Evolutionary conservation across 1,140 invertebrate genomes (phyloP).

Genomic region (Macrostomum lignano): DNA sequence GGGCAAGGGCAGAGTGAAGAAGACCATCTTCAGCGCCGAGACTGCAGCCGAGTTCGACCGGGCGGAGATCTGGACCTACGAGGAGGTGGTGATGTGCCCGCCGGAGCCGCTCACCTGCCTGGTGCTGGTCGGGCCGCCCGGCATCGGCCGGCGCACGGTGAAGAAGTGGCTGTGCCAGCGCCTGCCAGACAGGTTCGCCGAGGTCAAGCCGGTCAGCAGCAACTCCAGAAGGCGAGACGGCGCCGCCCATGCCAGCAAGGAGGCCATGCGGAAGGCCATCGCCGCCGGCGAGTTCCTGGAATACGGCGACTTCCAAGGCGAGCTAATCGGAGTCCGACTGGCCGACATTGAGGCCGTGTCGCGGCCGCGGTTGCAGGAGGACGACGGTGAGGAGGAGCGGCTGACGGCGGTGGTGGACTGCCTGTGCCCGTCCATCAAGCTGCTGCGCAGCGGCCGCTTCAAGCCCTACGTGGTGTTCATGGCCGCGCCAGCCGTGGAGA

Average conservation of each 20-base stretch:
- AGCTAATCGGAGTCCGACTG: too few relatives aligned
- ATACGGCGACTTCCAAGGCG: constrained; percentile 7
- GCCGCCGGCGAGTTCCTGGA: not conserved
- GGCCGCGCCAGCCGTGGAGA: too few relatives aligned
- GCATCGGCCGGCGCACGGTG: constrained; percentile 48
- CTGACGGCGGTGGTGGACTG: constrained; percentile 4
- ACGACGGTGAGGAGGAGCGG: too few relatives aligned
- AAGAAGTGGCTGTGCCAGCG: constrained; percentile 43
- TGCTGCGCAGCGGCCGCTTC: constrained; percentile 2
- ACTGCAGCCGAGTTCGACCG: constrained; percentile 47
- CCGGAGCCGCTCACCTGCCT: constrained; percentile 44
- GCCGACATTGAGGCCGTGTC: too few relatives aligned
- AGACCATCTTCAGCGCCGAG: too few relatives aligned
- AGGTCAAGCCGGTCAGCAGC: too few relatives aligned
- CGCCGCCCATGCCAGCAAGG: too few relatives aligned
- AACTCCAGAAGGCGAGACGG: too few relatives aligned
- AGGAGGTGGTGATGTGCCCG: constrained; percentile 67
- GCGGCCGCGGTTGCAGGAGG: constrained; percentile 5
- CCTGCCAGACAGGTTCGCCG: constrained; percentile 62
- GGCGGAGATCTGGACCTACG: constrained; percentile 64
- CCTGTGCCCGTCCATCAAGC: not conserved
- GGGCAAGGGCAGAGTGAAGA: too few relatives aligned
- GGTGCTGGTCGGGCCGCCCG: constrained; percentile 63
- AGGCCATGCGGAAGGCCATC: too few relatives aligned
- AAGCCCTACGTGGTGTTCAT: constrained; percentile 7